Conservation (phyloP, 2,797 vertebrate species). For the Chlorospingus semifuscus region DNA sequence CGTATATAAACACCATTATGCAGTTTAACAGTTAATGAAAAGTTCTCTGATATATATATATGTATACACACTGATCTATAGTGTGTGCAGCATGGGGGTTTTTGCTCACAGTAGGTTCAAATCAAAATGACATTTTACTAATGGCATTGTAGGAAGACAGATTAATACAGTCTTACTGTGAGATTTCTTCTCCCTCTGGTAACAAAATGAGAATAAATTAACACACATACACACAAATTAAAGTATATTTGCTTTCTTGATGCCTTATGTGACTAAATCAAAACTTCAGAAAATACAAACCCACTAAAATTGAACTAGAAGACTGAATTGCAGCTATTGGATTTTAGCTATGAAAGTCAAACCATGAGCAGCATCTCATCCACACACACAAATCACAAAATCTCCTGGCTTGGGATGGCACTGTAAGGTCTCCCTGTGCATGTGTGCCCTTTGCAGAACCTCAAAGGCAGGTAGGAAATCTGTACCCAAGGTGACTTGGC, state of each 20-base stretch:
- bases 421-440: fast-evolving
- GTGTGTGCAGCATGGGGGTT: neutral
- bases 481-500: neutral
- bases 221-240: neutral
- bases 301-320: neutral
- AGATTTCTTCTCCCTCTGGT: neutral
- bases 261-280: neutral
- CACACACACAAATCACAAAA: neutral
- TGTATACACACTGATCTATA: neutral
- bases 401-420: neutral
- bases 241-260: neutral
- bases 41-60: neutral
- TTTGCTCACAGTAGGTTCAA: neutral
- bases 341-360: neutral
- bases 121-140: slow-evolving; percentile 11
- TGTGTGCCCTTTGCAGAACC: neutral
- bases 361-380: neutral
- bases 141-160: neutral
- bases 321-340: neutral
- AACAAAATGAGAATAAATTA: neutral
- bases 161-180: neutral
- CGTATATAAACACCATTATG: neutral
- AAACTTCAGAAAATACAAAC: neutral
- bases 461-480: neutral
- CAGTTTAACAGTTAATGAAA: neutral